These are phyloP conservation scores for Thomomys bottae DNA, from an alignment of 2,113 vertebrate genomes.

Conservation along the genomic window DNA sequence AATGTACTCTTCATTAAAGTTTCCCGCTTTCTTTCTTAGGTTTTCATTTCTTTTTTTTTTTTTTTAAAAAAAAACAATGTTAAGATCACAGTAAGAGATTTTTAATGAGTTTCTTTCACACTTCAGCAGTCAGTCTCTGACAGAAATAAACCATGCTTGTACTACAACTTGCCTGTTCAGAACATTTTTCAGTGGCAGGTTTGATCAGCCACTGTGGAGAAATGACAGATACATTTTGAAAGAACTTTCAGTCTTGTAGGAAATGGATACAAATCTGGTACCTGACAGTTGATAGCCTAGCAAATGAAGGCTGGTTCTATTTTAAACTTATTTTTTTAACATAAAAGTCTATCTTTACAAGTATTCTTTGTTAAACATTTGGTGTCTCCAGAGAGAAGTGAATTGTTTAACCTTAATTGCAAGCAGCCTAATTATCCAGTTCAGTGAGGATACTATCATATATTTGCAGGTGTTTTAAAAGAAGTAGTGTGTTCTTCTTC, in stretches of 20 bases:
- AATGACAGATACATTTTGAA: slow-evolving; percentile 82
- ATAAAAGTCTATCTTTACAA: background rate
- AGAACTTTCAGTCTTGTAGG: slow-evolving; percentile 75
- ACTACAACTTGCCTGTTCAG: slow-evolving; percentile 84
- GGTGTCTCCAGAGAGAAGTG: background rate
- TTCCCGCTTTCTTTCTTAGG: slow-evolving; percentile 80
- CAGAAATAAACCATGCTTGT: slow-evolving; percentile 85
- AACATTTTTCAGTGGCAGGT: slow-evolving; percentile 84
- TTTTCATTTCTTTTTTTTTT: slow-evolving; percentile 44
- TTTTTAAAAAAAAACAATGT: no score
- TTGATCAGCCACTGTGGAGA: slow-evolving; percentile 82
- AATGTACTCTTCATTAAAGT: slow-evolving; percentile 84
- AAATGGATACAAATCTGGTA: slow-evolving; percentile 76
- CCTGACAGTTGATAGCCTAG: slow-evolving; percentile 47
- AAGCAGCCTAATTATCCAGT: background rate
- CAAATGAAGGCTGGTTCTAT: slow-evolving; percentile 61
- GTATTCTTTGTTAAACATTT: slow-evolving; percentile 63
- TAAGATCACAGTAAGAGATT: slow-evolving; percentile 87
- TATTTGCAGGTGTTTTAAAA: background rate
- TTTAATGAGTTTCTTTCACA: slow-evolving; percentile 91
- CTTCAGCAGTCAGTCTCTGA: slow-evolving; percentile 84
- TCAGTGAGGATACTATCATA: background rate
- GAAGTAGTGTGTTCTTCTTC: background rate
- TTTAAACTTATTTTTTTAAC: slow-evolving; percentile 70
- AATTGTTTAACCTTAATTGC: slow-evolving; percentile 33